Evolutionary conservation across 2,113 vertebrate species (phyloP).

Genomic region (Panthera tigris): DNA sequence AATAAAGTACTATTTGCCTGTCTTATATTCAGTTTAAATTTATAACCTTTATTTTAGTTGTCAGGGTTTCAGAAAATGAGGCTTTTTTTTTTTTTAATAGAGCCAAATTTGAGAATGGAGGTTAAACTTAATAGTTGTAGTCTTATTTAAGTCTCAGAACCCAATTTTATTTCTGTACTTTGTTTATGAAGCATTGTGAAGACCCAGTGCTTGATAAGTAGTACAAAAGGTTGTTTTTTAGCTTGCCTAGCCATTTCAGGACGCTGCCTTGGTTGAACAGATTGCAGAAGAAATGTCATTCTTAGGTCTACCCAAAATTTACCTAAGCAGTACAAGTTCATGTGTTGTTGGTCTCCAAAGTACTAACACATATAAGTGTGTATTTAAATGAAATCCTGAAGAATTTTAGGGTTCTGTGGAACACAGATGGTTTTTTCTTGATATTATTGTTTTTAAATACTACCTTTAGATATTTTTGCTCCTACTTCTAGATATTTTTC

Average conservation of each 20-base stretch:
- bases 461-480: neutral
- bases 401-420: neutral
- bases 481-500: neutral
- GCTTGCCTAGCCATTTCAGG: neutral
- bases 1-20: neutral
- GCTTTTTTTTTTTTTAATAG: neutral
- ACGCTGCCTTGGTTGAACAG: neutral
- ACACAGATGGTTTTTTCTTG: neutral
- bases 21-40: neutral
- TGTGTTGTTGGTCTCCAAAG: neutral
- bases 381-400: neutral
- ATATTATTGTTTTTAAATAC: neutral
- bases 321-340: neutral
- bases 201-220: neutral
- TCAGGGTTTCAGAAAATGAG: slow-evolving; percentile 7
- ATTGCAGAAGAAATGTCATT: neutral
- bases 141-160: slow-evolving; percentile 16
- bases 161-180: slow-evolving; percentile 2
- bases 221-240: neutral
- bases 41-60: slow-evolving; percentile 12
- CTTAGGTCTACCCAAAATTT: neutral
- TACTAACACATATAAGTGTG: neutral
- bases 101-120: slow-evolving; percentile 1
- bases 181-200: neutral
- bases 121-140: neutral